phyloP scores from a whole-genome alignment of 2,888 invertebrate genomes.

The Galeruca laticollis region DNA sequence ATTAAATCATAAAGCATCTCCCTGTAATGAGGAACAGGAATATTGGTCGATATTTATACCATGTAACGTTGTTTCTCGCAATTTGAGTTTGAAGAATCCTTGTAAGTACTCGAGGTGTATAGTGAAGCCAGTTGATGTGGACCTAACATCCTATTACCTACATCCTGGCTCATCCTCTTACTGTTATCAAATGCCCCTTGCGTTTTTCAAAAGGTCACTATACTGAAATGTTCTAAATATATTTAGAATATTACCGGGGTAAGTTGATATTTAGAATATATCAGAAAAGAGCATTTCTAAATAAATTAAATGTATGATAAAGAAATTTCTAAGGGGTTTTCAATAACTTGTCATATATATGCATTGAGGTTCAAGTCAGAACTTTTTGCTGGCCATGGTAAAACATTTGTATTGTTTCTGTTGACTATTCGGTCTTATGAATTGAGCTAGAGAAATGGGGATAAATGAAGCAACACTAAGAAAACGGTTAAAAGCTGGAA shows the following conservation, averaged over 20 bases:
- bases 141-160: conserved; percentile 65
- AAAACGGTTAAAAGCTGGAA: no score
- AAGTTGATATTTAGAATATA: not conserved
- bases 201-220: conserved; percentile 49
- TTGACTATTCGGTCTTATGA: no score
- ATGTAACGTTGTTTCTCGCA: conserved; percentile 31
- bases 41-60: conserved; percentile 8
- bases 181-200: conserved; percentile 41
- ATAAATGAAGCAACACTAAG: no score
- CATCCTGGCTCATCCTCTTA: conserved; percentile 65
- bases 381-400: no score
- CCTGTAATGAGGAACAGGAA: conserved; percentile 9
- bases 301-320: not conserved
- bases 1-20: no score
- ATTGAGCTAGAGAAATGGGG: no score
- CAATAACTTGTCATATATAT: no score
- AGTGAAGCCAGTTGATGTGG: conserved; percentile 60
- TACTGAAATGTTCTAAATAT: conserved; percentile 18
- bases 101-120: conserved; percentile 51
- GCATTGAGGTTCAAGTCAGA: no score
- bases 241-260: conserved; percentile 5
- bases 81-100: conserved; percentile 55
- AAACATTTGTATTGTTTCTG: no score
- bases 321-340: no score
- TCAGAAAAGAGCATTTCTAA: not conserved